A percentile compares a stretch with the other conserved stretches of the same genome.
Conservation (phyloP, 2,888 invertebrate species). For the Orchesella flavescens region DNA sequence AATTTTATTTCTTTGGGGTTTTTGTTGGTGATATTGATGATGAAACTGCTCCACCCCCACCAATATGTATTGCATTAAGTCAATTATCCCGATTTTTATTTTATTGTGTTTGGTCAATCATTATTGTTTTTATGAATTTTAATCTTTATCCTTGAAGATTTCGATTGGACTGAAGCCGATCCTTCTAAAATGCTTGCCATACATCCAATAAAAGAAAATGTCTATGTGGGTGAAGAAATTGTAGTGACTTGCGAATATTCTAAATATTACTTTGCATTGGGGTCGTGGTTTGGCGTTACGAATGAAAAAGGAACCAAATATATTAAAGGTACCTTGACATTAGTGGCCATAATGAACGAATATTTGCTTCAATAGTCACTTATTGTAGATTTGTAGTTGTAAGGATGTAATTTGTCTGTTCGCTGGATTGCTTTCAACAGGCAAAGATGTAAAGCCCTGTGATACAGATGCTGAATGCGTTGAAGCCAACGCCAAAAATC, state of each 20-base stretch:
- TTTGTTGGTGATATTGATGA: neutral
- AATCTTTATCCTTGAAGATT: conserved; percentile 23
- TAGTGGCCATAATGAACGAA: neutral
- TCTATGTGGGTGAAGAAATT: conserved; percentile 22
- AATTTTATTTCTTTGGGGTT: conserved; percentile 46
- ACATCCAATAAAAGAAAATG: conserved; percentile 4
- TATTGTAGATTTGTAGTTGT: too few species aligned
- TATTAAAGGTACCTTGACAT: conserved; percentile 1
- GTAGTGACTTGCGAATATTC: conserved; percentile 47
- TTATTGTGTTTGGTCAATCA: neutral
- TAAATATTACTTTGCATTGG: conserved; percentile 45
- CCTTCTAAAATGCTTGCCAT: conserved; percentile 32
- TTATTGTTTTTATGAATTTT: neutral
- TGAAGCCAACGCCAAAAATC: neutral
- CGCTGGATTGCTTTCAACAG: neutral
- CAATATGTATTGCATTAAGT: conserved; percentile 51
- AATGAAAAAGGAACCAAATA: neutral
- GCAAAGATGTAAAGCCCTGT: conserved; percentile 12
- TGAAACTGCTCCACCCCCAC: neutral
- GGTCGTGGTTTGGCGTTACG: conserved; percentile 46
- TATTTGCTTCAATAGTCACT: too few species aligned
- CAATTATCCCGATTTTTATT: neutral
- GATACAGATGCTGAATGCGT: neutral
- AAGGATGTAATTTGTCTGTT: too few species aligned
- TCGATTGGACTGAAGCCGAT: conserved; percentile 37